A percentile compares a stretch with the other conserved stretches of the same genome.
Conservation (phyloP, 2,888 invertebrate genomes). For the Eustalomyia histrio region DNA sequence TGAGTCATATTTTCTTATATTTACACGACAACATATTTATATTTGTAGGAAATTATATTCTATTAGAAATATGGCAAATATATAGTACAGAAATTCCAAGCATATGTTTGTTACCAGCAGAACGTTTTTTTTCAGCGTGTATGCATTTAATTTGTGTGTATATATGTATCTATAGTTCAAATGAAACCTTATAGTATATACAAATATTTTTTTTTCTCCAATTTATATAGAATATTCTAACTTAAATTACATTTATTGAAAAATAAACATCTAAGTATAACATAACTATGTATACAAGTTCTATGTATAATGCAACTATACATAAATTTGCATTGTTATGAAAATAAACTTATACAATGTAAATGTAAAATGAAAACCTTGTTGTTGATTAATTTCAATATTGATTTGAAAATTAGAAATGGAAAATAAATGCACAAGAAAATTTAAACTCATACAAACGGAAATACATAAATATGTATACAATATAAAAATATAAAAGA, state of each 20-base stretch:
- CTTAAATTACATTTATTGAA: not conserved
- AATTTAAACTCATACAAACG: not conserved
- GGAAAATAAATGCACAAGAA: slow-evolving; percentile 40
- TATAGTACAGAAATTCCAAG: too few species aligned
- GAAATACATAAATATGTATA: not conserved
- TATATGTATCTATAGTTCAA: not conserved
- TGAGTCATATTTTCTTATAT: too few species aligned
- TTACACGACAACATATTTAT: too few species aligned
- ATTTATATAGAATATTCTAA: not conserved
- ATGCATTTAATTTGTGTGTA: too few species aligned
- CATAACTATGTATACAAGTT: too few species aligned
- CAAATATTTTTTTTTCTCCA: not conserved
- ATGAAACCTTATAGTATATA: not conserved
- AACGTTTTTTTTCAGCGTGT: too few species aligned
- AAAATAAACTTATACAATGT: slow-evolving; percentile 50
- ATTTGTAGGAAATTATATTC: too few species aligned
- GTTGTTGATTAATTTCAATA: slow-evolving; percentile 65
- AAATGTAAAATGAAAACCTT: slow-evolving; percentile 55
- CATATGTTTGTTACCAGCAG: too few species aligned
- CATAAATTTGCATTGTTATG: slow-evolving; percentile 44
- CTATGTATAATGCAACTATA: too few species aligned
- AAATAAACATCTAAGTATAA: not conserved
- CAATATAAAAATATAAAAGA: not conserved
- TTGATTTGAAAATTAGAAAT: slow-evolving; percentile 63
- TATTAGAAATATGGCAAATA: too few species aligned